Evolutionary conservation across 2,888 invertebrate genomes (phyloP).

Genomic region (Ferrisia virgata): DNA sequence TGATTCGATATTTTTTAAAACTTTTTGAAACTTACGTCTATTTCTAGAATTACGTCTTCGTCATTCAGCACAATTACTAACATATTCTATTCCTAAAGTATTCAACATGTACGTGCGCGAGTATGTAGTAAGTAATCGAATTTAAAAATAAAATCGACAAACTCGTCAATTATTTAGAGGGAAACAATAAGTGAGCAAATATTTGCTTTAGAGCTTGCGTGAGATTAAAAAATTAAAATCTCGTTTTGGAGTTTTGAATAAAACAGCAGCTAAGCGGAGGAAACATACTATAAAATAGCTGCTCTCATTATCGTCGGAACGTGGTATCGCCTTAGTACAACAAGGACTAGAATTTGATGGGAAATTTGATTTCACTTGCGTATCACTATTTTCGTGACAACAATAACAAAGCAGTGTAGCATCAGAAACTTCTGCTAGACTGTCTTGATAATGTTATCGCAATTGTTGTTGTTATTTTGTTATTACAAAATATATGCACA

Average conservation of each 20-base stretch:
- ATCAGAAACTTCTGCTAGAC: conserved; percentile 4
- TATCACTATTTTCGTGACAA: conserved; percentile 19
- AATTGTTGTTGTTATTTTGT: conserved; percentile 28
- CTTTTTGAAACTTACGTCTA: too few relatives aligned
- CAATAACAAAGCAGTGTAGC: conserved; percentile 12
- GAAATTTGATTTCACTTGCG: not conserved
- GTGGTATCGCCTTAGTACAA: not conserved
- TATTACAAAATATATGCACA: not conserved
- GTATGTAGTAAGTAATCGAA: not conserved
- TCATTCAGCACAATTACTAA: too few relatives aligned
- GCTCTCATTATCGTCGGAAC: not conserved
- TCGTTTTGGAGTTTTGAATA: not conserved
- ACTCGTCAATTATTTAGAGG: not conserved
- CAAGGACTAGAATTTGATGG: not conserved
- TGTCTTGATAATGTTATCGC: conserved; percentile 33
- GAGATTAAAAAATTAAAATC: not conserved
- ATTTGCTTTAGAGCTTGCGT: not conserved
- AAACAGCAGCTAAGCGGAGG: not conserved
- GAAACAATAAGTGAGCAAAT: not conserved
- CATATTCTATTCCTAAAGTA: too few relatives aligned
- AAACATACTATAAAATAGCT: not conserved
- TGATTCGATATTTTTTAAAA: too few relatives aligned
- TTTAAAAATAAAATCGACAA: not conserved
- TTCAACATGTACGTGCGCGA: not conserved
- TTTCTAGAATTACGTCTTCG: too few relatives aligned